Evolutionary conservation across 2,797 vertebrate species (phyloP), one percentile per base, ranked within the genome.

Genomic region (Notolabrus celidotus): DNA sequence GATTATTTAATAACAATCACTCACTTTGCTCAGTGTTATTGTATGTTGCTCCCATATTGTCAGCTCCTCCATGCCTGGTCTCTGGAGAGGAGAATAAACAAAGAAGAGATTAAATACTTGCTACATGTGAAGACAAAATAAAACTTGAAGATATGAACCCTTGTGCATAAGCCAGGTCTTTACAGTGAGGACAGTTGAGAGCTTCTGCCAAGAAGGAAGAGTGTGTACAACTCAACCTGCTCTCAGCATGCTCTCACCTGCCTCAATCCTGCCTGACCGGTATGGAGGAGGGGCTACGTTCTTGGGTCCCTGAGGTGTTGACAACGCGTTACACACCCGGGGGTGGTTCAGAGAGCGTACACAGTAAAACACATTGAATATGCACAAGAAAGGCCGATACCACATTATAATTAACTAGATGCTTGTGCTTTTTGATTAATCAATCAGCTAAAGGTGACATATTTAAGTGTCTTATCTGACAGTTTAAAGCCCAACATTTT

Each of bases 11-110:
- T 12, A 19, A 66, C 3, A 34, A 50, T 52, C 14, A 1, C 94
- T 95, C 90, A 97, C 97, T 93, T 95, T 96, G 90, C 46, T 92
- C 19, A 99, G 80, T 0, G 95, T 97, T 84, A 97, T 94, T 0
- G 97, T 99, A 54, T 98, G 94, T 87, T 99, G 97, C 86, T 99
- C 97, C 98, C 97, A 99, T 93, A 99, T 98, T 25, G 91, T 93
- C 92, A 98, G 90, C 80, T 98, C 96, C 89, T 99, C 97, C 98
- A 99, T 99, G 80, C 91, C 90, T 71, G 92, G 67, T 80, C 93
- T 93, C 94, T 93, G 82, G 47, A 89, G 71, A 67, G 15, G 50
- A 49, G 17, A 55, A 29, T n/a, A n/a, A n/a, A n/a, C n/a, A 4
- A 25, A 22, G 2, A 0, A n/a, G 7, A 65, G 11, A 59, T 55